phyloP scores from a whole-genome alignment of 2,797 vertebrate species.

The Sebastes matsubarae region DNA sequence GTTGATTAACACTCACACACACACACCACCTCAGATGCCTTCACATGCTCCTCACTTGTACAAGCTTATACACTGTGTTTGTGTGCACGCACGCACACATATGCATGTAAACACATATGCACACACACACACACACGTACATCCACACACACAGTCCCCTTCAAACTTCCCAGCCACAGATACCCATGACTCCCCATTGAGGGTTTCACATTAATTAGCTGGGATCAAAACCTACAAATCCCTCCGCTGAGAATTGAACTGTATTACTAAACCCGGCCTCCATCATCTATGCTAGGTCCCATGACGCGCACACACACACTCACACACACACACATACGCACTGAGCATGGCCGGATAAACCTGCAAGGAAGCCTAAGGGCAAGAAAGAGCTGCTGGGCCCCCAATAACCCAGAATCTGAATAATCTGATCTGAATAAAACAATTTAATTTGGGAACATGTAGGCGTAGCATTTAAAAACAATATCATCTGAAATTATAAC shows the following conservation, averaged over 20 bases:
- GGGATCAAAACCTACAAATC: slow-evolving; percentile 77
- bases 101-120: background rate
- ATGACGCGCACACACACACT: slow-evolving; percentile 27
- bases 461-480: background rate
- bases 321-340: slow-evolving; percentile 23
- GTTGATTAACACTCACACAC: slow-evolving; percentile 42
- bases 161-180: slow-evolving; percentile 63
- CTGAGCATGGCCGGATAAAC: background rate
- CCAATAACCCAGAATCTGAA: background rate
- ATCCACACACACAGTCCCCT: slow-evolving; percentile 42
- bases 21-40: background rate
- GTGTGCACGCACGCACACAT: background rate
- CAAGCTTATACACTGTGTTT: background rate
- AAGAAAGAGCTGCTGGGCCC: background rate
- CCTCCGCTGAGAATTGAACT: slow-evolving; percentile 63
- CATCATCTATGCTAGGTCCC: slow-evolving; percentile 52
- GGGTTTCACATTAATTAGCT: slow-evolving; percentile 77
- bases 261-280: slow-evolving; percentile 54
- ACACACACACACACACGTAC: slow-evolving; percentile 6
- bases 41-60: background rate
- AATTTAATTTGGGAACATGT: background rate
- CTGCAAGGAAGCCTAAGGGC: background rate
- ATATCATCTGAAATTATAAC: background rate
- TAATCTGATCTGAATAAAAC: background rate
- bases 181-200: slow-evolving; percentile 58